phyloP scores from a whole-genome alignment of 1,140 invertebrate species.

The Drosophila albomicans region DNA sequence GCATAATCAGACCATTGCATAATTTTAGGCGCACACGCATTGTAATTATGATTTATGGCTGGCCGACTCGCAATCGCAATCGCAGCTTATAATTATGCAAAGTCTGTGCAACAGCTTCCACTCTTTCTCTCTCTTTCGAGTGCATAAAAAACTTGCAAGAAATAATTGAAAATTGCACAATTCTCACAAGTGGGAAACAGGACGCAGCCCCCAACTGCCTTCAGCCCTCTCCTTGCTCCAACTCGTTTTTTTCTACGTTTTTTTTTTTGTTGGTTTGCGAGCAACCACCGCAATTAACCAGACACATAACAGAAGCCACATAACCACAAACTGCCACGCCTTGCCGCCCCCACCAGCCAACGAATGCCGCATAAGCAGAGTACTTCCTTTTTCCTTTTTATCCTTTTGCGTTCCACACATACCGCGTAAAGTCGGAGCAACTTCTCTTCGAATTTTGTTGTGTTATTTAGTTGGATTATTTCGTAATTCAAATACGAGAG shows the following conservation, averaged over 20 bases:
- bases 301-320: slow-evolving; percentile 61
- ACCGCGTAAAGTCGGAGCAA: slow-evolving; percentile 13
- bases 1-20: slow-evolving; percentile 77
- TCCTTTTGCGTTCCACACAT: background rate
- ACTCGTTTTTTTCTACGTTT: background rate
- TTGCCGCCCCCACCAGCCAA: slow-evolving; percentile 1
- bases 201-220: slow-evolving; percentile 15
- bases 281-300: slow-evolving; percentile 76
- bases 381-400: slow-evolving; percentile 9
- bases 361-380: slow-evolving; percentile 45
- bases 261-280: slow-evolving; percentile 6
- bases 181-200: slow-evolving; percentile 80
- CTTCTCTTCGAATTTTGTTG: no score
- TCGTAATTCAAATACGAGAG: no score
- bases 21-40: slow-evolving; percentile 64
- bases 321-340: slow-evolving; percentile 57
- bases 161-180: slow-evolving; percentile 83
- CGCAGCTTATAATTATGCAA: slow-evolving; percentile 80
- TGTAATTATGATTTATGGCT: slow-evolving; percentile 75
- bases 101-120: slow-evolving; percentile 14
- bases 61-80: slow-evolving; percentile 63
- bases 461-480: no score
- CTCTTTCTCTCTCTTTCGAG: background rate
- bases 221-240: background rate
- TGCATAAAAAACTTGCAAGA: slow-evolving; percentile 54